Conservation (phyloP, 2,888 invertebrate genomes). For the Mythimna lalbum region DNA sequence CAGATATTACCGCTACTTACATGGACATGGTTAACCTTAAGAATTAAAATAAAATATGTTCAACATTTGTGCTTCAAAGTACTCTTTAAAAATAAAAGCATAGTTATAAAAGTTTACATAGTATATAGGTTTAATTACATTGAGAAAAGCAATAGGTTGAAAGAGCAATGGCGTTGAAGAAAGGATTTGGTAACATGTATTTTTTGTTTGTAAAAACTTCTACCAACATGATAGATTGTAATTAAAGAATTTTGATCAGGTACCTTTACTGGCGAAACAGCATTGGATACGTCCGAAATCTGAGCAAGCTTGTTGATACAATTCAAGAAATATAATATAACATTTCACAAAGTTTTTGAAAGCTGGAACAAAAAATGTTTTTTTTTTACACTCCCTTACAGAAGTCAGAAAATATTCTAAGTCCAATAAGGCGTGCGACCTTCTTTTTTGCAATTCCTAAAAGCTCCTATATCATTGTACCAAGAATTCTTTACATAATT, state of each 20-base stretch:
- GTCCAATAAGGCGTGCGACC: neutral
- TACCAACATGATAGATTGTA: no score
- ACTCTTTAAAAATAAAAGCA: conserved; percentile 5
- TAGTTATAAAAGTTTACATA: conserved; percentile 9
- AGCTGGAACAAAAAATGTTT: conserved; percentile 29
- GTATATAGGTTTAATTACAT: neutral
- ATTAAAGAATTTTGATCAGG: neutral
- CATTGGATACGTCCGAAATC: neutral
- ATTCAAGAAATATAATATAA: neutral
- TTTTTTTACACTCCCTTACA: conserved; percentile 28
- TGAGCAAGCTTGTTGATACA: neutral
- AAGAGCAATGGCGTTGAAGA: neutral
- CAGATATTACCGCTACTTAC: conserved; percentile 55
- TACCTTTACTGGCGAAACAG: neutral
- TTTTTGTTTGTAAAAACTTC: no score
- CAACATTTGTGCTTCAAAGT: conserved; percentile 55
- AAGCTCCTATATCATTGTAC: conserved; percentile 45
- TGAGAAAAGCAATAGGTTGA: neutral
- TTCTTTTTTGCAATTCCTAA: conserved; percentile 37
- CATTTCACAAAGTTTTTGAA: neutral
- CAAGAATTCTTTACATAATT: conserved; percentile 38
- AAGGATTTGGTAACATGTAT: neutral
- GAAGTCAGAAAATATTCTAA: conserved; percentile 6
- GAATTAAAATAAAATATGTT: conserved; percentile 49
- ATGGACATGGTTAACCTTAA: conserved; percentile 60